Evolutionary conservation across 2,113 vertebrate genomes (phyloP).

Genomic region (Rattus rattus): DNA sequence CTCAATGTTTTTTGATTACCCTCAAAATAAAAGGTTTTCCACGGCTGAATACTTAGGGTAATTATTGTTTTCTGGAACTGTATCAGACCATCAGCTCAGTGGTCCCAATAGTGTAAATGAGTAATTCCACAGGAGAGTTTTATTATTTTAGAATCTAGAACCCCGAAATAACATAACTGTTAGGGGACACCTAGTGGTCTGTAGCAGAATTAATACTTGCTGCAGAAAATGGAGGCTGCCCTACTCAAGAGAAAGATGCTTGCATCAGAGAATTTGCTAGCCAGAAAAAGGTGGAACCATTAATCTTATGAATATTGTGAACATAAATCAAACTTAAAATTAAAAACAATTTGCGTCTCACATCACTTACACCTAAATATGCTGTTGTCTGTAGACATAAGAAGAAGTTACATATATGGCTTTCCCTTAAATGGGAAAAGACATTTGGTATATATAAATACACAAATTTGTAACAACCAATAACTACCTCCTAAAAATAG

Average conservation of each 20-base stretch:
- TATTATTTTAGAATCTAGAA: neutral
- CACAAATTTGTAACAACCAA: neutral
- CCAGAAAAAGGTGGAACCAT: neutral
- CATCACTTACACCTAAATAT: neutral
- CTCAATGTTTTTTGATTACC: neutral
- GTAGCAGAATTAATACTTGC: neutral
- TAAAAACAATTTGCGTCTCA: neutral
- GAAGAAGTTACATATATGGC: neutral
- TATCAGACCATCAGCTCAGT: neutral
- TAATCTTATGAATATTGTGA: neutral
- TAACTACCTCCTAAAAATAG: neutral
- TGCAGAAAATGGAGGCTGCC: neutral
- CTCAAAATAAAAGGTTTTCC: neutral
- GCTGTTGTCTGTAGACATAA: neutral
- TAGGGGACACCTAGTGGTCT: slow-evolving; percentile 84
- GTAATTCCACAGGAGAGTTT: neutral
- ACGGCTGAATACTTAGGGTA: neutral
- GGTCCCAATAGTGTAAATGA: neutral
- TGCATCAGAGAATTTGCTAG: neutral
- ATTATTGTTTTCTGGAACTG: slow-evolving; percentile 15
- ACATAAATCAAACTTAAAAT: neutral
- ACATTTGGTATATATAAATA: neutral
- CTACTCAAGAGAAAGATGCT: neutral
- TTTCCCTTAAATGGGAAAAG: neutral
- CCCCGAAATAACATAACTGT: slow-evolving; percentile 28